Base-by-base conservation (phyloP, 1,140 invertebrate species). In the Phenacoccus solenopsis region DNA sequence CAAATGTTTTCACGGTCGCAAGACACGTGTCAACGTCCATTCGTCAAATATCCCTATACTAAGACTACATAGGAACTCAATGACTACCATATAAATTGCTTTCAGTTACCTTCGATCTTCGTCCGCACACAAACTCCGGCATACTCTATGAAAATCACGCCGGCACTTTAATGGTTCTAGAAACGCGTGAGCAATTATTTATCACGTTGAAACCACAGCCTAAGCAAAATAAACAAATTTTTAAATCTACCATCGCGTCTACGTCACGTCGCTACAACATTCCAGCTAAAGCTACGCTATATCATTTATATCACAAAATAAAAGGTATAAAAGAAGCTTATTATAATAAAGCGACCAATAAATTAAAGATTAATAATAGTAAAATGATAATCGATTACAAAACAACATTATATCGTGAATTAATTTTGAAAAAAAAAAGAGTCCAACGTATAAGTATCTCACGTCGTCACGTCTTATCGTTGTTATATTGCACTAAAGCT, bases 151-250 rank as follows among this genome's bases (percentile, higher is more conserved):
- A 49, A 49, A 49, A 49, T 10, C 38, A 49, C 20, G 13, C 4
- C 38, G 20, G 20, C 16, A 49, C 30, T 7, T 32, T 24, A 16
- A 64, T 24, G 21, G 2, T 64, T 25, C 13, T 16, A 25, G 20
- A 24, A 64, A 64, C 25, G 59, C 59, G 59, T 64, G 22, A 64
- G 59, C 59, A 64, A 64, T 16, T 24, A 5, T 64, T 10, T 64
- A 64, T 64, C 59, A 64, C 59, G 59, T 64, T 25, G 21, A 64
- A 64, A 64, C 59, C 59, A 64, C 59, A 64, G 59, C 59, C 59
- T 25, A 27, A 22, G 59, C 59, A 64, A 64, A 64, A 64, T 27
- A 25, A 64, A 64, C 22, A 64, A 38, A 10, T 10, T 10, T 38
- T 24, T 25, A 27, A 64, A 64, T 24, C 21, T 25, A 64, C 13